Percentiles rank a stretch among this genome's conserved stretches.
Conservation (phyloP, 1,140 invertebrate genomes). For the Panagrolaimus sp. region DNA sequence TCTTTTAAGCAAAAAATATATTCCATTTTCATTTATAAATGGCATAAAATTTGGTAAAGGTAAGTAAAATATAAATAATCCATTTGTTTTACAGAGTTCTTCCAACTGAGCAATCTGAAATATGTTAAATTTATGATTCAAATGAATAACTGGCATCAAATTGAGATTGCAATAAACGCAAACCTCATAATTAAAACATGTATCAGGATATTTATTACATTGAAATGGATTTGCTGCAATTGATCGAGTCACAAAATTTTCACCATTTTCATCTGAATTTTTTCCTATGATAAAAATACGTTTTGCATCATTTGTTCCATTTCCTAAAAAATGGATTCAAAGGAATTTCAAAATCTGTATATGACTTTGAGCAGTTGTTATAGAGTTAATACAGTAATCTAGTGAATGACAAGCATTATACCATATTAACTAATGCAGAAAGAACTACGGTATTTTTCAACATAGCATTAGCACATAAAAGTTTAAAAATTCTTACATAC, state of each 20-base stretch:
- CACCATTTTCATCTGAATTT: neutral
- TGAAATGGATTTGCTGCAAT: slow-evolving; percentile 7
- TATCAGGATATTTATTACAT: neutral
- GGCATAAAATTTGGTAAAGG: neutral
- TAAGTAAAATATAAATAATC: too few species aligned
- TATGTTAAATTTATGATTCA: too few species aligned
- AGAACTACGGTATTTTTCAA: too few species aligned
- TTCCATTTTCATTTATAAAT: neutral
- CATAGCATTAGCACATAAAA: too few species aligned
- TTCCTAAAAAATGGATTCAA: neutral
- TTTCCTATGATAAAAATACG: neutral
- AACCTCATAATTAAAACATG: neutral
- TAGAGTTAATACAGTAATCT: too few species aligned
- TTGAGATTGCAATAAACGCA: neutral
- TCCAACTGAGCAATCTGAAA: neutral
- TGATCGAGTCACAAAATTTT: neutral
- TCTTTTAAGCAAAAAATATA: neutral
- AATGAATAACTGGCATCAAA: too few species aligned
- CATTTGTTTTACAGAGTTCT: neutral
- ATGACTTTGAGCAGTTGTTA: too few species aligned
- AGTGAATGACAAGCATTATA: too few species aligned
- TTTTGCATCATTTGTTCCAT: neutral
- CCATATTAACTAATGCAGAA: too few species aligned
- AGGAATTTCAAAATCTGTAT: too few species aligned
- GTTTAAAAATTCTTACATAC: neutral